Conservation (phyloP, 2,113 vertebrate species). For the Sander vitreus region DNA sequence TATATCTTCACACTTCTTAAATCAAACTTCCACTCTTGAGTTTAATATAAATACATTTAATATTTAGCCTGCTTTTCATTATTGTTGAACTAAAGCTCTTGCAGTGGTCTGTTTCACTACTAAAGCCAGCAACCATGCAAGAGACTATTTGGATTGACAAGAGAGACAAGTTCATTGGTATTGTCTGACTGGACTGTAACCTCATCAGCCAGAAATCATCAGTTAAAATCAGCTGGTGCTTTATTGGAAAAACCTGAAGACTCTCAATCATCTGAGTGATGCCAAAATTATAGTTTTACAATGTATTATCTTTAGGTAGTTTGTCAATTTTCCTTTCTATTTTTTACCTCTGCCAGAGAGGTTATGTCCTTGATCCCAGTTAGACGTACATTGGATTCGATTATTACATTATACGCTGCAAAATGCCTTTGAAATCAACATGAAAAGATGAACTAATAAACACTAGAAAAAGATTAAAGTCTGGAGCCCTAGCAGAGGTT, state of each 20-base stretch:
- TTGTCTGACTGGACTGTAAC: not conserved
- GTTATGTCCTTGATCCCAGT: not conserved
- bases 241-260: not conserved
- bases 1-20: not conserved
- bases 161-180: not conserved
- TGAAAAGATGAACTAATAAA: not conserved
- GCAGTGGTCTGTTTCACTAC: not conserved
- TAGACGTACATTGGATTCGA: not conserved
- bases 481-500: no score
- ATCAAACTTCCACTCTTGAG: not conserved
- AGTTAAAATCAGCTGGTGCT: not conserved
- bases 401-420: not conserved
- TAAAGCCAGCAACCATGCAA: not conserved
- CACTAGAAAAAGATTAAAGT: not conserved
- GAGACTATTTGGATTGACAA: not conserved
- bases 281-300: not conserved
- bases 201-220: not conserved
- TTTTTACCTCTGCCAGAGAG: not conserved
- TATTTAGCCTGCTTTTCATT: not conserved
- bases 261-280: not conserved
- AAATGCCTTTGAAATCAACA: not conserved
- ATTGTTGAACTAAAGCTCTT: not conserved
- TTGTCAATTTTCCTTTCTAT: not conserved
- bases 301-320: not conserved
- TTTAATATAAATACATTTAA: not conserved